Evolutionary conservation across 2,113 vertebrate species (phyloP), one percentile per base, ranked within the genome.

Genomic region (Pseudorectes ferrugineus): DNA sequence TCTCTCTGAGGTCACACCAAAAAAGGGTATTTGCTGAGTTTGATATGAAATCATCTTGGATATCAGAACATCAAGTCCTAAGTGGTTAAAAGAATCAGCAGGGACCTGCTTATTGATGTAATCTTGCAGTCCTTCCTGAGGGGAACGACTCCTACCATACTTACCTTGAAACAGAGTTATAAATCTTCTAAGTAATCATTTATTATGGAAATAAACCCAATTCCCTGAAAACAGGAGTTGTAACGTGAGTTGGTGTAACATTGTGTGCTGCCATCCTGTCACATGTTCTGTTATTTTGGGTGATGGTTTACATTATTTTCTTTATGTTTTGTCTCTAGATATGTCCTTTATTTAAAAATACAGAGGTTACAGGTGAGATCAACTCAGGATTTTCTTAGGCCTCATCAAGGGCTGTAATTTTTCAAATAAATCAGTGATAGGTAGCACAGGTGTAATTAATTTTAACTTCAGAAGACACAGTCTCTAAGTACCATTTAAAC

Each of bases 361-460:
- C 28, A 21, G 73, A 51, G 4, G 59, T 91, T 75, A 74, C 36
- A 36, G 40, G 16, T 40, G 14, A n/a, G 3, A 48, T 75, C 9
- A 77, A 20, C 6, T 67, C 7, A 17, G 4, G 6, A 28, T 68
- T 84, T 73, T 48, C 52, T 52, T 65, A 2, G 71, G 59, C 28
- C 14, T 92, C 31, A n/a, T 33, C 28, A 38, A 14, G 43, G 24
- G 10, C 40, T 72, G 18, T 82, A 72, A 81, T 55, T 61, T 77
- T 55, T 78, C 0, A 0, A 71, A 42, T 71, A 84, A 96, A 61
- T 59, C 14, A 8, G 8, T 55, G 52, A 48, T 72, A 63, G 29
- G 61, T 70, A 87, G 45, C 26, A 75, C 43, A 93, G 59, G 73
- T 94, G 24, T 81, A 93, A 95, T 93, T 95, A 80, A 95, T 94